Conservation (phyloP, 2,113 vertebrate genomes). For the Sakesphorus luctuosus region DNA sequence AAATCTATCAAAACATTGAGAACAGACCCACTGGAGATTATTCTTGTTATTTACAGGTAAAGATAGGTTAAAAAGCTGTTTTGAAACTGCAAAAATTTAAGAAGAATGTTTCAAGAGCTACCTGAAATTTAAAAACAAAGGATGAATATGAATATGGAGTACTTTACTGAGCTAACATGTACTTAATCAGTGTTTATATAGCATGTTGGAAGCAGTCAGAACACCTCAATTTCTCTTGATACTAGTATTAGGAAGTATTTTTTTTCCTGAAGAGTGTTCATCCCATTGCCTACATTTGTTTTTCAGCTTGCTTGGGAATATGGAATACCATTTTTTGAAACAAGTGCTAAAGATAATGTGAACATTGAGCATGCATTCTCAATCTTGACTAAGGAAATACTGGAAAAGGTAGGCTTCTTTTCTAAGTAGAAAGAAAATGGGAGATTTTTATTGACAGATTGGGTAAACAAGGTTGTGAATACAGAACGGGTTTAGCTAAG, state of each 20-base stretch:
- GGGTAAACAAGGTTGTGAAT: background rate
- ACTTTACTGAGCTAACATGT: constrained; percentile 42
- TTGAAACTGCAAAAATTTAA: constrained; percentile 51
- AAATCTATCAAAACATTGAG: constrained; percentile 64
- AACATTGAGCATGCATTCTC: constrained; percentile 77
- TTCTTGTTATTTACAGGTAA: constrained; percentile 13
- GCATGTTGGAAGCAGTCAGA: constrained; percentile 19
- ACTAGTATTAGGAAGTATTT: background rate
- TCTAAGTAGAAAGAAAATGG: background rate
- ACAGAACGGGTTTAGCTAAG: background rate
- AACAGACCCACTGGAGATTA: constrained; percentile 45
- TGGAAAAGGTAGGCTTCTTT: constrained; percentile 72
- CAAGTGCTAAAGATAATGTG: constrained; percentile 76
- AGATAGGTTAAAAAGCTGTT: constrained; percentile 47
- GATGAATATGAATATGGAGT: constrained; percentile 23
- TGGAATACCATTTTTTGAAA: constrained; percentile 78
- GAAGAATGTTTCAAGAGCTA: constrained; percentile 45
- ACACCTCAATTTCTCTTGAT: constrained; percentile 1
- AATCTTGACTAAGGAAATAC: constrained; percentile 66
- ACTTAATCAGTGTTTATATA: constrained; percentile 46
- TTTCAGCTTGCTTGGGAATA: constrained; percentile 79
- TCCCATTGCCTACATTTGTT: constrained; percentile 9
- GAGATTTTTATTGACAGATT: background rate
- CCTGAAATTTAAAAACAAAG: constrained; percentile 55
- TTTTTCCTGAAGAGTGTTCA: background rate